Percentiles rank a stretch among this genome's conserved stretches.
phyloP scores from a whole-genome alignment of 2,888 invertebrate species.

The Epirrita christyi region DNA sequence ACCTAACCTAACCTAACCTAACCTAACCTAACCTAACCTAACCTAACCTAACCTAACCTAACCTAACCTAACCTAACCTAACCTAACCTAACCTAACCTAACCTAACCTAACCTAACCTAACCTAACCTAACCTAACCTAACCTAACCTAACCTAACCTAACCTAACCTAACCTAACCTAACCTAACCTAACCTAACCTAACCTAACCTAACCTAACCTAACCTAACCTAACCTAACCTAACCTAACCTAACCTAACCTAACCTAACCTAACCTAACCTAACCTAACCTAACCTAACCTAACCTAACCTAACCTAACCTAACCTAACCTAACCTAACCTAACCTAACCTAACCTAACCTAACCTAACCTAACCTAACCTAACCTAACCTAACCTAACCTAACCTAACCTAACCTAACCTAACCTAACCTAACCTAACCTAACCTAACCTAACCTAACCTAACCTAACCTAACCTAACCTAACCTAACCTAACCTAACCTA shows the following conservation, averaged over 20 bases:
- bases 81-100: too few relatives aligned
- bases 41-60: too few relatives aligned
- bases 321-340: conserved; percentile 30
- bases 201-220: too few relatives aligned
- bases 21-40: too few relatives aligned
- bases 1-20: too few relatives aligned
- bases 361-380: conserved; percentile 28
- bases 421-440: conserved; percentile 29
- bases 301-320: conserved; percentile 19
- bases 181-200: too few relatives aligned
- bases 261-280: conserved; percentile 35
- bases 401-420: conserved; percentile 35
- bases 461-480: conserved; percentile 27
- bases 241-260: conserved; percentile 34
- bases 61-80: too few relatives aligned
- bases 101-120: too few relatives aligned
- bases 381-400: conserved; percentile 33
- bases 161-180: too few relatives aligned
- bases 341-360: conserved; percentile 30
- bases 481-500: conserved; percentile 23
- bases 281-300: conserved; percentile 32
- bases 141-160: too few relatives aligned
- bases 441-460: conserved; percentile 33
- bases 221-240: too few relatives aligned
- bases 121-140: too few relatives aligned